Evolutionary conservation across 2,888 invertebrate species (phyloP).

Genomic region (Brachyopa scutellaris): DNA sequence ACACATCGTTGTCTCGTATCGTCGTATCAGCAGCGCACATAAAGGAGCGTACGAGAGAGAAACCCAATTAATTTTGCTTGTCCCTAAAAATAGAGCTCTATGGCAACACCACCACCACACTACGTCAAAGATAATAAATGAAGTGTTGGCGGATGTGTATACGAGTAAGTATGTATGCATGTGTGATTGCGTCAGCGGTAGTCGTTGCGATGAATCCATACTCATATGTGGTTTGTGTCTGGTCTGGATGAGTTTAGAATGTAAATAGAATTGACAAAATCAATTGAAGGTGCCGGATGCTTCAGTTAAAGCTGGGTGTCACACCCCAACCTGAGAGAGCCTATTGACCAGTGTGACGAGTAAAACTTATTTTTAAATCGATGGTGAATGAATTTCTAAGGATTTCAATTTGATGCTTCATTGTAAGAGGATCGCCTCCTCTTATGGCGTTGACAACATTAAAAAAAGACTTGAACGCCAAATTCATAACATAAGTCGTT

Average conservation of each 20-base stretch:
- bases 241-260: neutral
- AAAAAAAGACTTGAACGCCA: too few species aligned
- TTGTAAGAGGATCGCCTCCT: too few species aligned
- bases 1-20: constrained; percentile 45
- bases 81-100: constrained; percentile 64
- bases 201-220: too few species aligned
- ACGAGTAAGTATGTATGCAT: neutral
- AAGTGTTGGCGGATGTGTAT: too few species aligned
- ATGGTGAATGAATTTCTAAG: too few species aligned
- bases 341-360: neutral
- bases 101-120: constrained; percentile 3
- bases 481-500: too few species aligned
- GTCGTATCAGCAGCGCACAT: neutral
- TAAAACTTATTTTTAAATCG: too few species aligned
- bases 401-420: too few species aligned
- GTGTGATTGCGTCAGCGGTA: neutral
- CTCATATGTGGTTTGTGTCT: neutral
- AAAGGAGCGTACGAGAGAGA: constrained; percentile 14
- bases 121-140: constrained; percentile 37
- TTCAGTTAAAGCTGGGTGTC: neutral
- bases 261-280: constrained; percentile 25
- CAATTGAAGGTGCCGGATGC: constrained; percentile 6
- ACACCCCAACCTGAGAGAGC: too few species aligned
- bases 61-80: constrained; percentile 65
- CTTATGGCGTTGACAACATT: too few species aligned